Percentiles rank a stretch among this genome's conserved stretches.
Evolutionary conservation across 2,888 invertebrate genomes (phyloP).

Genomic region (Troides aeacus): DNA sequence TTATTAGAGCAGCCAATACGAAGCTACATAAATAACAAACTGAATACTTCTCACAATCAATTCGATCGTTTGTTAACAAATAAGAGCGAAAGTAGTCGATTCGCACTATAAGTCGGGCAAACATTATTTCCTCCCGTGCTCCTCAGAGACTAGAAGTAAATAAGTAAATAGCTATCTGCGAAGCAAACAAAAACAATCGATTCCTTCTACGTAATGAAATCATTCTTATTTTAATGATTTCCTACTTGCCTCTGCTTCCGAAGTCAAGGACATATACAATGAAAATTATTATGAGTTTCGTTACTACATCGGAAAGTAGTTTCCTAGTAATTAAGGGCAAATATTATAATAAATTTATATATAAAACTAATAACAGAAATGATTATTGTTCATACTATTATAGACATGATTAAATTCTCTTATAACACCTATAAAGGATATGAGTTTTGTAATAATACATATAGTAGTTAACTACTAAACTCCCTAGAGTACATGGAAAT

Average conservation of each 20-base stretch:
- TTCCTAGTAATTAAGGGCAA: too few species aligned
- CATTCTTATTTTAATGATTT: not conserved
- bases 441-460: not conserved
- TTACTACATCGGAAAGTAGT: too few species aligned
- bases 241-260: not conserved
- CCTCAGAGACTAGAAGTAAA: not conserved
- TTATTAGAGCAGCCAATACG: not conserved
- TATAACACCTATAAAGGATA: not conserved
- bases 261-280: not conserved
- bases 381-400: too few species aligned
- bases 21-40: not conserved
- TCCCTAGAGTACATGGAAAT: not conserved
- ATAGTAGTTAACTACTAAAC: not conserved
- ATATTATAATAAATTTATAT: too few species aligned
- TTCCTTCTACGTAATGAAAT: not conserved
- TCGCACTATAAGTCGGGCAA: slow-evolving; percentile 5
- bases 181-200: slow-evolving; percentile 4
- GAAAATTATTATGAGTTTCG: too few species aligned
- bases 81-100: slow-evolving; percentile 12
- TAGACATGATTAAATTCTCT: too few species aligned
- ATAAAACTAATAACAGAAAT: too few species aligned
- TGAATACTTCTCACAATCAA: slow-evolving; percentile 4
- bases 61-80: slow-evolving; percentile 18
- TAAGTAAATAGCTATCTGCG: slow-evolving; percentile 8
- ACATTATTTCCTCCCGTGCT: slow-evolving; percentile 14